Evolutionary conservation across 1,140 invertebrate species (phyloP).

Genomic region (Brachionus rubens): DNA sequence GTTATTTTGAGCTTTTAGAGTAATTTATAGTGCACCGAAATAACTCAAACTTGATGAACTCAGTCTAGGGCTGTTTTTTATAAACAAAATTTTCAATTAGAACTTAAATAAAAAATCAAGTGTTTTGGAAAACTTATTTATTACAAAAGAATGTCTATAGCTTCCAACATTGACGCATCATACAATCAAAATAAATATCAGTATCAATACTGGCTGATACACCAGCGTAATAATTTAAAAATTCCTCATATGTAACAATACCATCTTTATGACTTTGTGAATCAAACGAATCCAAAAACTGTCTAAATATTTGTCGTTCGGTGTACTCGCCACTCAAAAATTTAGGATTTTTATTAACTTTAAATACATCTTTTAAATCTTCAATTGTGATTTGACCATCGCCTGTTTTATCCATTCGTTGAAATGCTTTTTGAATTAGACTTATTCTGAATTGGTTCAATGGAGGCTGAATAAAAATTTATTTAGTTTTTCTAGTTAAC

Average conservation of each 20-base stretch:
- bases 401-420: constrained; percentile 79
- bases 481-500: neutral
- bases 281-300: constrained; percentile 86
- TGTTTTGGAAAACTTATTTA: too few relatives aligned
- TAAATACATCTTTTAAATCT: constrained; percentile 72
- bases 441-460: constrained; percentile 72
- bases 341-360: constrained; percentile 73
- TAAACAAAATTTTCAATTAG: too few relatives aligned
- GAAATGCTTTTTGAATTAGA: constrained; percentile 78
- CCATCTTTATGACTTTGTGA: constrained; percentile 72
- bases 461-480: constrained; percentile 70
- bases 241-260: constrained; percentile 59
- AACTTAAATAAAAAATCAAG: too few relatives aligned
- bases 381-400: constrained; percentile 64
- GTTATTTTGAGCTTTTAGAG: too few relatives aligned
- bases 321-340: constrained; percentile 82
- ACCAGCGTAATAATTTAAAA: constrained; percentile 55
- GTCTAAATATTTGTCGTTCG: constrained; percentile 77
- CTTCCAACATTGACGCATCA: constrained; percentile 58
- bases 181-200: constrained; percentile 57
- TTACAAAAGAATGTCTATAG: neutral
- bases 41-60: too few relatives aligned
- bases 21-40: too few relatives aligned
- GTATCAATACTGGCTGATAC: constrained; percentile 55
- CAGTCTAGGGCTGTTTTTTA: too few relatives aligned